phyloP scores from a whole-genome alignment of 1,140 invertebrate species.

The Sycobia sp. region DNA sequence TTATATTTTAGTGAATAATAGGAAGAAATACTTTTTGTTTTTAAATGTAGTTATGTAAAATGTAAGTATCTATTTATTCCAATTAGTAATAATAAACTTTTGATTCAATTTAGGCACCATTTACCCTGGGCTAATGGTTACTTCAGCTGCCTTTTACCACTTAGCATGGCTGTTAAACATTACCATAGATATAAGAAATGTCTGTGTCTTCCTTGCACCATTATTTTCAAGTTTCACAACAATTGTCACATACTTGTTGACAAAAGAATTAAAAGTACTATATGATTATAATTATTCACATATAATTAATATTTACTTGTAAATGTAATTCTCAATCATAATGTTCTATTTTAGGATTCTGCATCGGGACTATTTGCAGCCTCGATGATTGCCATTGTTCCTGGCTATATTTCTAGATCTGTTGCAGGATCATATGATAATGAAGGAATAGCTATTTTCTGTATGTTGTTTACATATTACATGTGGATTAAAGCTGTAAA shows the following conservation, averaged over 20 bases:
- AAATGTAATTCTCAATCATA: background rate
- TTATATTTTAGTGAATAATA: background rate
- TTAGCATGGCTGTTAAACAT: constrained; percentile 89
- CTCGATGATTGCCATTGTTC: constrained; percentile 94
- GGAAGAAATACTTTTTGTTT: no score
- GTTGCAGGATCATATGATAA: constrained; percentile 98
- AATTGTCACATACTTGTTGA: constrained; percentile 92
- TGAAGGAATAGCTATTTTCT: constrained; percentile 98
- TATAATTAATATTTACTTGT: background rate
- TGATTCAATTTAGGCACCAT: constrained; percentile 70
- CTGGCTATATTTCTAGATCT: constrained; percentile 95
- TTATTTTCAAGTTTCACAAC: constrained; percentile 96
- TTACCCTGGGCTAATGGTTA: constrained; percentile 97
- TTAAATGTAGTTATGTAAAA: background rate
- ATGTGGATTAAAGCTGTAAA: constrained; percentile 98
- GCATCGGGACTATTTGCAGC: constrained; percentile 92
- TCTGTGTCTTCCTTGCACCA: constrained; percentile 97
- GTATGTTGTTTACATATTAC: constrained; percentile 97
- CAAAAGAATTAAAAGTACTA: constrained; percentile 88
- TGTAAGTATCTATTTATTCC: background rate
- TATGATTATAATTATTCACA: background rate
- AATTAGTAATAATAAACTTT: background rate
- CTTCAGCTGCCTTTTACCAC: constrained; percentile 90
- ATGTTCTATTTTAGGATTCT: constrained; percentile 71
- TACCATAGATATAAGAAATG: constrained; percentile 94